phyloP scores from a whole-genome alignment of 1,140 invertebrate species.

The Bombus turneri region DNA sequence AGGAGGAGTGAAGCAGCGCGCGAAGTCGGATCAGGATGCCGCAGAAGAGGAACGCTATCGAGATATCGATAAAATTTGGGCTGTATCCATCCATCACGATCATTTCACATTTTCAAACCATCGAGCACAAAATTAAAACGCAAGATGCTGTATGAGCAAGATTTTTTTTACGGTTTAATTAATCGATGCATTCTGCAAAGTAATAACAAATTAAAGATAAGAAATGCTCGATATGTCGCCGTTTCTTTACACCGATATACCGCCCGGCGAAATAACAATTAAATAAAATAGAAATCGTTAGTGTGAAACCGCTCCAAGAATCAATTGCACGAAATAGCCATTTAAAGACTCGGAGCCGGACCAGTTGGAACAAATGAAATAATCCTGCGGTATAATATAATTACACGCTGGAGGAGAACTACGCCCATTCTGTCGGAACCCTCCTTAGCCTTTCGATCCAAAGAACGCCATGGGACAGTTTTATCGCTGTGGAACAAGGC shows the following conservation, averaged over 20 bases:
- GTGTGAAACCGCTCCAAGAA: neutral
- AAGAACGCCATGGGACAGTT: slow-evolving; percentile 5
- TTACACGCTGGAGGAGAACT: neutral
- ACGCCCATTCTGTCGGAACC: neutral
- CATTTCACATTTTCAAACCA: neutral
- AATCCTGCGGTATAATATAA: slow-evolving; percentile 3
- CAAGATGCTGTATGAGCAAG: neutral
- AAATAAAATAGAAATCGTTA: neutral
- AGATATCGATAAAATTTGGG: neutral
- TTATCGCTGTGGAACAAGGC: neutral
- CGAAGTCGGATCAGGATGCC: neutral
- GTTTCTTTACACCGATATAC: neutral
- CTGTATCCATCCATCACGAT: neutral
- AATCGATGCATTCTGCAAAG: no score
- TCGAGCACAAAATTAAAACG: neutral
- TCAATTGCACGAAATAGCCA: neutral
- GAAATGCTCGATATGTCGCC: no score
- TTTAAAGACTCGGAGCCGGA: neutral
- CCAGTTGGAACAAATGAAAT: slow-evolving; percentile 14
- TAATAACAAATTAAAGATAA: no score
- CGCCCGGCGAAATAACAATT: neutral
- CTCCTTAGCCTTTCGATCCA: neutral
- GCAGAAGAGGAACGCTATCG: neutral
- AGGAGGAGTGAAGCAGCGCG: slow-evolving; percentile 41
- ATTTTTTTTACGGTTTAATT: neutral